These are phyloP conservation scores for Zoanthus solanderi DNA, from an alignment of 92 coral and sea anemone species.

Conservation along the genomic window DNA sequence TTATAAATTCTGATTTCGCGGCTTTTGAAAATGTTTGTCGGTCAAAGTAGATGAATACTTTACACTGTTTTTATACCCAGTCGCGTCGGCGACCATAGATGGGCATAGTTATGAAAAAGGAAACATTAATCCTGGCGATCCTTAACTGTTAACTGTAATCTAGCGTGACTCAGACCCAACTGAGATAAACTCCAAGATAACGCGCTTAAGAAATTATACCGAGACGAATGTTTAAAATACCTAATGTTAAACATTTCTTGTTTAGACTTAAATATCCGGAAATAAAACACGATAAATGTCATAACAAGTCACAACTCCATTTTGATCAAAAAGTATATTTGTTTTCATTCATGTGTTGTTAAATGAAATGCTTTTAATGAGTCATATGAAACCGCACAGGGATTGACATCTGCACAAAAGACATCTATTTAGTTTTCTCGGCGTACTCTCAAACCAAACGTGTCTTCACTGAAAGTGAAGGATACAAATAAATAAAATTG, in stretches of 20 bases:
- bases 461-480: neutral
- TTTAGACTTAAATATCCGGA: neutral
- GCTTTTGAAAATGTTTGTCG: too few species aligned
- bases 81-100: neutral
- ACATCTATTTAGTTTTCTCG: neutral
- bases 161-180: neutral
- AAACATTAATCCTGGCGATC: neutral
- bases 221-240: neutral
- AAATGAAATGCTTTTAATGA: slow-evolving; percentile 1
- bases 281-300: neutral
- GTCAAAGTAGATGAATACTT: neutral
- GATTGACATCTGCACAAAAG: neutral
- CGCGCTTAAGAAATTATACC: neutral
- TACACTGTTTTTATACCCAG: neutral
- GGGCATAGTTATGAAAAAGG: neutral
- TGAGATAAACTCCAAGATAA: neutral
- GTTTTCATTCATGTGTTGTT: neutral
- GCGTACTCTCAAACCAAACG: neutral
- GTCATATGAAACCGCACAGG: neutral
- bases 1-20: too few species aligned
- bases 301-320: neutral
- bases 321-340: neutral
- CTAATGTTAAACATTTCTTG: neutral
- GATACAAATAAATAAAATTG: neutral
- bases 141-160: neutral